Conservation (phyloP, 2,113 vertebrate species). For the Zeus faber region DNA sequence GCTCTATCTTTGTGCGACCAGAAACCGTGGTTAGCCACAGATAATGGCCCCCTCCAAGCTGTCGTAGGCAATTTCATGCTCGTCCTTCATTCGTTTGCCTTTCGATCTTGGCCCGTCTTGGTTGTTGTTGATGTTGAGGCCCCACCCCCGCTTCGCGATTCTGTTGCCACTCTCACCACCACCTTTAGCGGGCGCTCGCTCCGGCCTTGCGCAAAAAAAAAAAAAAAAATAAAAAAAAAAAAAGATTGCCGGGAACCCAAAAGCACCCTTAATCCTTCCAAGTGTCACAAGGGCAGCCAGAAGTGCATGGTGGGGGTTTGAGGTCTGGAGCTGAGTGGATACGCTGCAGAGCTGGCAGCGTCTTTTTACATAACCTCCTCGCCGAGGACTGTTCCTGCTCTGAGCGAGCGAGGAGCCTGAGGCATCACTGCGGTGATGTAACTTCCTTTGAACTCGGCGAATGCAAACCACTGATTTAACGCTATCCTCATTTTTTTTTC, state of each 20-base stretch:
- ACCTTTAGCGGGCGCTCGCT: too few species aligned
- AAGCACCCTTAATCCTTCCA: slow-evolving; percentile 54
- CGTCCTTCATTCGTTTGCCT: slow-evolving; percentile 54
- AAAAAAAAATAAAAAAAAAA: slow-evolving; percentile 11
- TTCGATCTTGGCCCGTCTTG: slow-evolving; percentile 40
- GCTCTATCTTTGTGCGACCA: slow-evolving; percentile 30
- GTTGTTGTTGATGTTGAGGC: too few species aligned
- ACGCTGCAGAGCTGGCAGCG: slow-evolving; percentile 56
- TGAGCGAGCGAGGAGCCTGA: slow-evolving; percentile 55
- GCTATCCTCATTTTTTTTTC: slow-evolving; percentile 49
- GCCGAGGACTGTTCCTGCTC: slow-evolving; percentile 63
- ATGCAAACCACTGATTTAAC: slow-evolving; percentile 59
- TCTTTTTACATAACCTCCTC: slow-evolving; percentile 70
- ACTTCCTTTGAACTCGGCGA: slow-evolving; percentile 68
- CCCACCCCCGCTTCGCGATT: background rate
- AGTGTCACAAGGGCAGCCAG: slow-evolving; percentile 42
- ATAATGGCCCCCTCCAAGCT: slow-evolving; percentile 53
- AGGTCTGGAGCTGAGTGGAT: slow-evolving; percentile 52
- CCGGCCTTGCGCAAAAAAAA: background rate
- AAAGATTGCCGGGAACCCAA: slow-evolving; percentile 53
- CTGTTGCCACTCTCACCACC: background rate
- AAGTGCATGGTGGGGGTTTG: slow-evolving; percentile 45
- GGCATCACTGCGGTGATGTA: slow-evolving; percentile 67
- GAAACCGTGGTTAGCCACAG: slow-evolving; percentile 36
- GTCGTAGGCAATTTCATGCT: slow-evolving; percentile 57